A percentile compares a stretch with the other conserved stretches of the same genome.
phyloP scores from a whole-genome alignment of 92 coral and sea anemone species.

The Phenganax stokvisi region DNA sequence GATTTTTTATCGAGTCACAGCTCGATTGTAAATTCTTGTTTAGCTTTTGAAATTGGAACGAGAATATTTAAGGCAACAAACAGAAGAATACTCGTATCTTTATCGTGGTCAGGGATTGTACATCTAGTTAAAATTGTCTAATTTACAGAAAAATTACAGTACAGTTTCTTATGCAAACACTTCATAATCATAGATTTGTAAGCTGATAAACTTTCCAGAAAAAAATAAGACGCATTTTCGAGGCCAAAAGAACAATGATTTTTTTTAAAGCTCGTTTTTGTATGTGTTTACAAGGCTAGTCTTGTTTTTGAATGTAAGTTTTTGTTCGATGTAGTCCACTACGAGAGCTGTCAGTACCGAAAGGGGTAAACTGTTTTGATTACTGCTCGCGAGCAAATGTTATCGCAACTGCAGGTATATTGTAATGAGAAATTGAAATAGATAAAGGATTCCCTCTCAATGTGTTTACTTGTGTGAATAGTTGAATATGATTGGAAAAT shows the following conservation, averaged over 20 bases:
- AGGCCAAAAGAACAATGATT: too few species aligned
- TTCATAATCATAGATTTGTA: too few species aligned
- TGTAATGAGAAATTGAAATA: background rate
- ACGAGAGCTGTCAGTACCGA: slow-evolving; percentile 87
- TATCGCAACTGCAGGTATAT: slow-evolving; percentile 85
- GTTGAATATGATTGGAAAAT: background rate
- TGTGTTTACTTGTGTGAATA: background rate
- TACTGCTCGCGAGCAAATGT: slow-evolving; percentile 92
- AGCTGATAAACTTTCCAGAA: too few species aligned
- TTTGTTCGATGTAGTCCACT: slow-evolving; percentile 57
- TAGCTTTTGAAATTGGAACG: too few species aligned
- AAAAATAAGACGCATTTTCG: too few species aligned
- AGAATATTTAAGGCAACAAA: too few species aligned
- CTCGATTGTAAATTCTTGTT: background rate
- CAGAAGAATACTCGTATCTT: too few species aligned
- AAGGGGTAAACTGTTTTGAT: slow-evolving; percentile 98
- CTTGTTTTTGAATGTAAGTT: background rate
- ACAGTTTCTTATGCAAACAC: too few species aligned
- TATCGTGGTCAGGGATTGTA: too few species aligned
- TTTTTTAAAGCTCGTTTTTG: background rate
- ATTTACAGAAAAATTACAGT: too few species aligned
- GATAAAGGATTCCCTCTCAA: background rate
- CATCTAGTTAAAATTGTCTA: too few species aligned
- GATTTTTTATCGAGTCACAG: background rate
- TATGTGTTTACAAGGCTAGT: background rate